Evolutionary conservation across 2,888 invertebrate genomes (phyloP), one percentile per base, ranked within the genome.

Genomic region (Ctenicera cuprea): DNA sequence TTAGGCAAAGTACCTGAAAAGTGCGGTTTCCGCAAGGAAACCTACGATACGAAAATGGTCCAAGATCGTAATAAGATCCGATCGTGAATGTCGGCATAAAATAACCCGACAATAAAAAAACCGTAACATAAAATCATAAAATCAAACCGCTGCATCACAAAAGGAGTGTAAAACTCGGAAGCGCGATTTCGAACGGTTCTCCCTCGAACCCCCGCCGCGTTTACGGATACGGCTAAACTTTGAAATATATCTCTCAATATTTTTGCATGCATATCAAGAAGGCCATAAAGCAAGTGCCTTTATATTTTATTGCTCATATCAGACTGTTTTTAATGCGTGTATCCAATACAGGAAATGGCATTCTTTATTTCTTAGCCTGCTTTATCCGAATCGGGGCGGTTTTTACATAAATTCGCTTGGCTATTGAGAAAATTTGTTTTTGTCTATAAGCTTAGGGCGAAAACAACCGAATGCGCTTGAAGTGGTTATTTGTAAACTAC

Each of bases 301-400:
- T 84, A 83, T 84, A 83, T 83, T 83, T 84, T 84, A 84, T 84
- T 81, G 83, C 82, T 82, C 82, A 83, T 83, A 83, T 84, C 83
- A 83, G 83, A 84, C 81, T 82, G 84, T 83, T 84, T 84, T 85
- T 85, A 85, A 84, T 85, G 85, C 84, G 80, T 83, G 83, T 84
- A 84, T 85, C 84, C 84, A 85, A 84, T 84, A 84, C 83, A 77
- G 81, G 82, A 82, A 85, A 84, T 83, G 82, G 83, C 82, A 76
- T 82, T 72, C 79, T 73, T 77, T 74, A 78, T 74, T 76, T 76
- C 77, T 73, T 77, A 75, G 71, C 73, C 69, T 65, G 16, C 72
- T 72, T 72, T 69, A 75, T 74, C 71, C 74, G 68, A 68, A 69
- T 72, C 69, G 75, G 68, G 71, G 68, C 63, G 75, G 59, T 69